These are phyloP conservation scores for Pseudolycoriella hygida DNA, from an alignment of 2,888 invertebrate species.

Conservation along the genomic window DNA sequence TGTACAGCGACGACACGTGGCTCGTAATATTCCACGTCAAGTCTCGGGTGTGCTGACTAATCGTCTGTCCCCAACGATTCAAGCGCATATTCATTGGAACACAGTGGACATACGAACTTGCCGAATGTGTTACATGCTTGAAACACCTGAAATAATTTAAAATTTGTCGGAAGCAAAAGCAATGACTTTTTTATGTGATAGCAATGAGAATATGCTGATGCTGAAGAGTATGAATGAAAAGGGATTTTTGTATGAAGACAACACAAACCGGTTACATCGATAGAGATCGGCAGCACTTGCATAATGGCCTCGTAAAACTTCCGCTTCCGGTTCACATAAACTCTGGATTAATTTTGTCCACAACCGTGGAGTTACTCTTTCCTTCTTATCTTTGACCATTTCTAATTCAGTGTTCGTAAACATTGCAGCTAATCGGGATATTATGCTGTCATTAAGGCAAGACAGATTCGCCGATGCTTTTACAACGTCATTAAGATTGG, in stretches of 20 bases:
- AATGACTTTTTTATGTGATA: too few relatives aligned
- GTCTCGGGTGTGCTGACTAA: conserved; percentile 56
- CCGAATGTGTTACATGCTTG: conserved; percentile 50
- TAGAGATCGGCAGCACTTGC: conserved; percentile 61
- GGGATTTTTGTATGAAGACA: not conserved
- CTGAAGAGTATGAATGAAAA: too few relatives aligned
- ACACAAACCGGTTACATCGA: conserved; percentile 39
- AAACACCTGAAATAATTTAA: conserved; percentile 35
- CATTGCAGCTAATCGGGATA: conserved; percentile 62
- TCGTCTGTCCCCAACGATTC: conserved; percentile 52
- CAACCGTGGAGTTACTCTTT: conserved; percentile 69
- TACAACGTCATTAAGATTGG: conserved; percentile 72
- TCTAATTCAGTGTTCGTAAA: conserved; percentile 81
- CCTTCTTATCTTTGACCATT: conserved; percentile 66
- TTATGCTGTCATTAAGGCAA: conserved; percentile 65
- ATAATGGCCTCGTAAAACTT: conserved; percentile 63
- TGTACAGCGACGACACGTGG: conserved; percentile 57
- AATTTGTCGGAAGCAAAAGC: too few relatives aligned
- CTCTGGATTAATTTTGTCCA: conserved; percentile 69
- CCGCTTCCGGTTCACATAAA: conserved; percentile 55
- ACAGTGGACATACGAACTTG: conserved; percentile 55
- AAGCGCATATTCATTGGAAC: conserved; percentile 51
- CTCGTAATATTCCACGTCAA: conserved; percentile 63
- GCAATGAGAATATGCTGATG: too few relatives aligned
- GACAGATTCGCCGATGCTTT: conserved; percentile 72